Evolutionary conservation across 1,140 invertebrate genomes (phyloP).

Genomic region (Idris sp.): DNA sequence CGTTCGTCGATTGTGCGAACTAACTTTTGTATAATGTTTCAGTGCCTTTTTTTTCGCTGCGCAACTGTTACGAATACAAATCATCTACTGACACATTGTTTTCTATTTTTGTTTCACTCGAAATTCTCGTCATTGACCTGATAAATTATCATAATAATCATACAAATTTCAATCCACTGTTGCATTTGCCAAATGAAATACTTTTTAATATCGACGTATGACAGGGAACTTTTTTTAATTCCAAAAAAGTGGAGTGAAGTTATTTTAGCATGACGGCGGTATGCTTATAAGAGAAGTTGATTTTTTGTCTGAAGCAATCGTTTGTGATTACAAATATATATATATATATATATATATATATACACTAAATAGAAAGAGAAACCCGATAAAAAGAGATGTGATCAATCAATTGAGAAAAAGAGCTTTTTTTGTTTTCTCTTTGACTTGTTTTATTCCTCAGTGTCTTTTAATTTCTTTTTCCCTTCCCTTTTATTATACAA

Average conservation of each 20-base stretch:
- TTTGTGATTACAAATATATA: conserved; percentile 57
- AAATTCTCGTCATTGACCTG: conserved; percentile 18
- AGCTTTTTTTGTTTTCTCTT: conserved; percentile 32
- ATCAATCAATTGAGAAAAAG: conserved; percentile 53
- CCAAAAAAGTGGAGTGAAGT: too few relatives aligned
- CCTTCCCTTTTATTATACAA: conserved; percentile 1
- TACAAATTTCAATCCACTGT: conserved; percentile 15
- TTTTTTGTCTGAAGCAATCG: conserved; percentile 37
- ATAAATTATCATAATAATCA: conserved; percentile 11
- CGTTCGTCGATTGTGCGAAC: conserved; percentile 1
- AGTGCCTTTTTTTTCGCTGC: conserved; percentile 10
- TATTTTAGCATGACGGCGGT: too few relatives aligned
- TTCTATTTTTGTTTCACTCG: too few relatives aligned
- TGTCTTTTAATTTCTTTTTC: conserved; percentile 5
- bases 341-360: too few relatives aligned
- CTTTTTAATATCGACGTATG: neutral
- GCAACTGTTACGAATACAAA: too few relatives aligned
- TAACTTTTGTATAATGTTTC: conserved; percentile 38
- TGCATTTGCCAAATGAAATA: conserved; percentile 20
- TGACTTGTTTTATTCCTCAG: conserved; percentile 8
- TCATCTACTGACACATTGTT: conserved; percentile 28
- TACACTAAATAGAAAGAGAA: too few relatives aligned
- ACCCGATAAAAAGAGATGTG: too few relatives aligned
- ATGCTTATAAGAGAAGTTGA: too few relatives aligned
- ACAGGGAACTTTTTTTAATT: too few relatives aligned